Percentiles rank a stretch among this genome's conserved stretches.
These are phyloP conservation scores for Dolomedes plantarius DNA, from an alignment of 2,888 invertebrate genomes.

Conservation along the genomic window DNA sequence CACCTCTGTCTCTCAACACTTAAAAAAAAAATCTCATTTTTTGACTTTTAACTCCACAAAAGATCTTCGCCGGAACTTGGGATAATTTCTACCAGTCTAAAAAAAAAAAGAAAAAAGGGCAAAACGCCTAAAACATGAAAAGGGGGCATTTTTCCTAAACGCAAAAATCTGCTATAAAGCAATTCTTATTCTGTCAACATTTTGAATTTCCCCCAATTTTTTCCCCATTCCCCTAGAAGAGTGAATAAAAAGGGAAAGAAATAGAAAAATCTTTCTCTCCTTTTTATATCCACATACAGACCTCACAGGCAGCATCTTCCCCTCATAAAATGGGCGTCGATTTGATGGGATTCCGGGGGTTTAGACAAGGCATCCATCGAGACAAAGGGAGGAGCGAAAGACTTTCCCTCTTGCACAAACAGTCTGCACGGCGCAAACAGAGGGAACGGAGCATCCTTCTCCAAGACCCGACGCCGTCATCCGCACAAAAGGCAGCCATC, in stretches of 20 bases:
- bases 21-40: too few species aligned
- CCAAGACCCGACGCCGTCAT: constrained; percentile 34
- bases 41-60: too few species aligned
- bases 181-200: neutral
- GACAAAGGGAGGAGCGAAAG: constrained; percentile 28
- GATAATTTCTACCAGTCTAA: too few species aligned
- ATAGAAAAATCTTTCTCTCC: neutral
- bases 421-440: constrained; percentile 37
- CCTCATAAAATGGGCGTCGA: constrained; percentile 56
- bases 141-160: neutral
- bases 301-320: neutral
- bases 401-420: constrained; percentile 60
- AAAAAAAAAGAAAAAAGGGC: too few species aligned
- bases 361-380: constrained; percentile 13
- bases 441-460: neutral
- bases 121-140: too few species aligned
- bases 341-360: constrained; percentile 60
- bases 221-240: neutral
- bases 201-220: neutral
- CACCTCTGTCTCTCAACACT: too few species aligned
- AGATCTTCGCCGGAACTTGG: too few species aligned
- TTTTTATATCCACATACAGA: neutral
- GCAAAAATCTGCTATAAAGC: neutral
- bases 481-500: constrained; percentile 65
- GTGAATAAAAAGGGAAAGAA: neutral